These are phyloP conservation scores for Stegodyphus dumicola DNA, from an alignment of 1,140 invertebrate genomes.

Conservation along the genomic window DNA sequence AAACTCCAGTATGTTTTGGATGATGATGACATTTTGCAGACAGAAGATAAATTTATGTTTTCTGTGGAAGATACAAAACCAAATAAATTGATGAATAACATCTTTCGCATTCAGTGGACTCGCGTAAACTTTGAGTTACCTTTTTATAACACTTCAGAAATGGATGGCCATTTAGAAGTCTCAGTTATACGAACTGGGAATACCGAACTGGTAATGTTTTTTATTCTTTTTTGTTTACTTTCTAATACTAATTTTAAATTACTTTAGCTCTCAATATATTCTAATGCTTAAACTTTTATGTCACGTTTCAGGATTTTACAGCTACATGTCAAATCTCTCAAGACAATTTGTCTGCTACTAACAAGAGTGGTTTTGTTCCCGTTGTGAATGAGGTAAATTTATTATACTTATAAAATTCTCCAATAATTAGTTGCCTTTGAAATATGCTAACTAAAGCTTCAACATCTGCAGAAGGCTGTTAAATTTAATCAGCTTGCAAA, in stretches of 20 bases:
- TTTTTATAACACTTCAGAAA: slow-evolving; percentile 26
- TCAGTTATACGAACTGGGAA: slow-evolving; percentile 18
- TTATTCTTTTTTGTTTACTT: background rate
- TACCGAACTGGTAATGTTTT: slow-evolving; percentile 1
- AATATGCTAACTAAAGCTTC: no score
- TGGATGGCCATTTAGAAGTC: slow-evolving; percentile 21
- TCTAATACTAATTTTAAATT: background rate
- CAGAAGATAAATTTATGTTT: slow-evolving; percentile 47
- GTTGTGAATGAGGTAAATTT: slow-evolving; percentile 19
- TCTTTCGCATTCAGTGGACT: slow-evolving; percentile 28
- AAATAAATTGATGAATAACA: slow-evolving; percentile 35
- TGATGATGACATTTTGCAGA: slow-evolving; percentile 5
- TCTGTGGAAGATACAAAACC: slow-evolving; percentile 52
- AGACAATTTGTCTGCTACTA: background rate
- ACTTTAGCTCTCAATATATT: background rate
- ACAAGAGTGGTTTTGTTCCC: background rate
- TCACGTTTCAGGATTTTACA: slow-evolving; percentile 16
- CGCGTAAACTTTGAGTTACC: slow-evolving; percentile 14
- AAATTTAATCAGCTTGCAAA: no score
- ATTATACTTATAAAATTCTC: background rate
- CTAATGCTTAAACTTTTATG: no score
- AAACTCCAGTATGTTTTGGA: slow-evolving; percentile 33
- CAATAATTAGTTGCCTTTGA: no score
- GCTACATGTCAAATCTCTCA: background rate
- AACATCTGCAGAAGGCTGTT: no score